Base-by-base conservation (phyloP, 2,113 vertebrate species). In the Rhea pennata region DNA sequence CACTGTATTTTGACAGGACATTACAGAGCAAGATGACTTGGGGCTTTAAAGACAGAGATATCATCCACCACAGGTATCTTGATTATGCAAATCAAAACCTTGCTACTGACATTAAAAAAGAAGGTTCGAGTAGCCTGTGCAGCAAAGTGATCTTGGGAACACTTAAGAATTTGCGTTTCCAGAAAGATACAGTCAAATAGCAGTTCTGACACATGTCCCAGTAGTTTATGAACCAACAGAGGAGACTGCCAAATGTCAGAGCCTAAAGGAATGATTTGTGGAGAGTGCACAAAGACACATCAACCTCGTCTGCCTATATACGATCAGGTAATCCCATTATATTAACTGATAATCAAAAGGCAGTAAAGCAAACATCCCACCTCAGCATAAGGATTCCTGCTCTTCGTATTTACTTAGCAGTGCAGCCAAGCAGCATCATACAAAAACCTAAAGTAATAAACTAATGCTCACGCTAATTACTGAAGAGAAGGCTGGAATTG, bases 281-380 rank as follows among this genome's bases (percentile, higher is more conserved):
- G 40, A 72, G 75, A 40, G 62, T 3, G 9, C n/a, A 24, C 23
- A 80, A 71, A 54, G 69, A 62, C 29, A 31, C 62, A 3, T 9
- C 5, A 0, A 29, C 59, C 22, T 15, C 6, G 33, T 22, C 73
- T 2, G 4, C 19, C 11, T 0, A 0, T 4, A 6, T 4, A 15
- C 0, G 10, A 46, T 10, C n/a, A 6, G 46, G 69, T 8, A 36
- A 77, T 23, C 65, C n/a, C 62, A 7, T 61, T 62, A 90, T 51
- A 69, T 80, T n/a, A 33, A 65, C 71, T 36, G 61, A 53, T 53
- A 23, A 86, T 58, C 88, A 23, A 21, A 22, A 80, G 33, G 62
- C 2, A 61, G 44, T 3, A 48, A 73, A 29, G 58, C 9, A 65
- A 92, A 59, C 70, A 64, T 21, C 56, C 84, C 9, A 1, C 44